Conservation (phyloP, 37 sponge, comb jelly and placozoan genomes). For the Sycon ciliatum region DNA sequence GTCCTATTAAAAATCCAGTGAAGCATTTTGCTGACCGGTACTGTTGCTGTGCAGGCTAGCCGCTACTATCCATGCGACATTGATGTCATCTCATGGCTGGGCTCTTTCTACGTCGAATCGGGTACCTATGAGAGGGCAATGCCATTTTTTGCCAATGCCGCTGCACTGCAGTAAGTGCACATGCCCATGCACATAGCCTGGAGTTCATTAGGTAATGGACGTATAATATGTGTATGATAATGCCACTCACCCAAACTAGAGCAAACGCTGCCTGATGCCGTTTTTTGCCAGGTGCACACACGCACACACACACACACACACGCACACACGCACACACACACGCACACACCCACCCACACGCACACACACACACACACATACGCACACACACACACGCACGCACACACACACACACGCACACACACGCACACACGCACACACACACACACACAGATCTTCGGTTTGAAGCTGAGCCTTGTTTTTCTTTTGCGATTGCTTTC, state of each 20-base stretch:
- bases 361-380: not conserved
- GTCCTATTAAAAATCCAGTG: too few relatives aligned
- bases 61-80: conserved; percentile 89
- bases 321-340: too few relatives aligned
- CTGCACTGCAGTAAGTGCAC: conserved; percentile 66
- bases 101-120: conserved; percentile 89
- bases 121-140: conserved; percentile 88
- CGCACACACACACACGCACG: not conserved
- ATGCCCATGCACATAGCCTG: too few relatives aligned
- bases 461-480: not conserved
- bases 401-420: not conserved
- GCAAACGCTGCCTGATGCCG: not conserved
- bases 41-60: conserved; percentile 49
- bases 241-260: too few relatives aligned
- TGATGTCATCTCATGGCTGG: conserved; percentile 89
- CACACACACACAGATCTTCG: not conserved
- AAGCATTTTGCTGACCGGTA: too few relatives aligned
- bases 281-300: too few relatives aligned
- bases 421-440: not conserved
- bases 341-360: not conserved
- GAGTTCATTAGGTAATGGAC: not conserved
- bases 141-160: conserved; percentile 79
- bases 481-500: not conserved
- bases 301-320: too few relatives aligned
- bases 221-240: too few relatives aligned